phyloP scores from a whole-genome alignment of 2,888 invertebrate species.

The Lottia scabra region DNA sequence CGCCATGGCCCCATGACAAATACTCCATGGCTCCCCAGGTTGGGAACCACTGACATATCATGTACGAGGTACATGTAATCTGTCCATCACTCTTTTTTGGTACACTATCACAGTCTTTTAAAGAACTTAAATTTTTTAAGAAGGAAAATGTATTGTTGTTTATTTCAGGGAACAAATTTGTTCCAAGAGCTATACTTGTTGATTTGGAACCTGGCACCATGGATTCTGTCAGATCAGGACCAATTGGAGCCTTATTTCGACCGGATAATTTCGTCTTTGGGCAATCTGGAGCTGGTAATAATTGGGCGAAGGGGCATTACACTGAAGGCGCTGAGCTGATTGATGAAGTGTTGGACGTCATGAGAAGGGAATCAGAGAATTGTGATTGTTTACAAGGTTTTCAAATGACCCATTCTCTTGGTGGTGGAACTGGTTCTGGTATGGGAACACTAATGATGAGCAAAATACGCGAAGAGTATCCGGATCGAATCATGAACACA shows the following conservation, averaged over 20 bases:
- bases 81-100: too few relatives aligned
- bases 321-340: conserved; percentile 82
- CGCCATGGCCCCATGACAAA: too few relatives aligned
- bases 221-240: conserved; percentile 94
- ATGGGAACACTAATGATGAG: conserved; percentile 92
- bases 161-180: conserved; percentile 77
- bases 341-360: conserved; percentile 75
- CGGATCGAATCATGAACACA: conserved; percentile 90
- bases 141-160: too few relatives aligned
- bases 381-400: conserved; percentile 88
- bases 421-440: conserved; percentile 90
- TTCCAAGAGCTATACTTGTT: conserved; percentile 91
- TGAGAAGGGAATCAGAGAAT: conserved; percentile 83
- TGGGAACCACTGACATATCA: too few relatives aligned
- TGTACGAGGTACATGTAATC: too few relatives aligned
- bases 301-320: conserved; percentile 92
- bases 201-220: conserved; percentile 97
- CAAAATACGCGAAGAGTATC: conserved; percentile 97
- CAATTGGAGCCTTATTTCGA: conserved; percentile 92
- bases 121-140: too few relatives aligned
- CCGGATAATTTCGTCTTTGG: conserved; percentile 94
- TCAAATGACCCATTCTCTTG: conserved; percentile 76
- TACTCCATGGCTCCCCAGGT: too few relatives aligned
- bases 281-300: conserved; percentile 81
- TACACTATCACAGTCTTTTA: too few relatives aligned